Conservation (phyloP, 2,888 invertebrate genomes). For the Neoascia interrupta region DNA sequence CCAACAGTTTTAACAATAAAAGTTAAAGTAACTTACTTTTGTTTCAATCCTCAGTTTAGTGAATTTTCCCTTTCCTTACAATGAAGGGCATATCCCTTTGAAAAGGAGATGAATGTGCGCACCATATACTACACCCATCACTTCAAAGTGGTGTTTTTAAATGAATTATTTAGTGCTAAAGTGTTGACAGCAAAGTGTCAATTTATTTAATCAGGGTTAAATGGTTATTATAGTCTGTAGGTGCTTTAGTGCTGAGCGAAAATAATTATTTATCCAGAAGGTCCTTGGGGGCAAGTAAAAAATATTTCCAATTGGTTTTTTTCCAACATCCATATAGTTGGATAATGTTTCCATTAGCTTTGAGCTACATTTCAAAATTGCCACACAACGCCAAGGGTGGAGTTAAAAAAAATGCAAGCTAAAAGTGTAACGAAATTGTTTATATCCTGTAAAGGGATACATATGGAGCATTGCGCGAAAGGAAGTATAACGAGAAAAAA, state of each 20-base stretch:
- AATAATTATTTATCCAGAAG: constrained; percentile 15
- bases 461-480: background rate
- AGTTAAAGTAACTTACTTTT: constrained; percentile 47
- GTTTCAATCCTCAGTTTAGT: background rate
- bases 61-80: background rate
- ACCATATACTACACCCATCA: background rate
- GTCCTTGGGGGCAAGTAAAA: too few species aligned
- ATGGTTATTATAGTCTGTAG: constrained; percentile 8
- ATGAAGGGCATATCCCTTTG: too few species aligned
- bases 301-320: background rate
- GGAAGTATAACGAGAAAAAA: background rate
- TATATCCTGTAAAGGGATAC: background rate
- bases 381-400: background rate
- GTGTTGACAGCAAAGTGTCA: constrained; percentile 37
- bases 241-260: too few species aligned
- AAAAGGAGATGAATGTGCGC: background rate
- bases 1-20: constrained; percentile 46
- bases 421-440: constrained; percentile 6
- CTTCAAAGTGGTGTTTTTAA: constrained; percentile 9
- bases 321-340: background rate
- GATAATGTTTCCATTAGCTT: background rate
- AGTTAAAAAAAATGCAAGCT: background rate
- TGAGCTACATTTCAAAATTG: background rate
- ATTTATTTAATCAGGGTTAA: constrained; percentile 20
- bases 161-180: constrained; percentile 15